Conservation (phyloP, 2,888 invertebrate species). For the Phytoseiulus persimilis region DNA sequence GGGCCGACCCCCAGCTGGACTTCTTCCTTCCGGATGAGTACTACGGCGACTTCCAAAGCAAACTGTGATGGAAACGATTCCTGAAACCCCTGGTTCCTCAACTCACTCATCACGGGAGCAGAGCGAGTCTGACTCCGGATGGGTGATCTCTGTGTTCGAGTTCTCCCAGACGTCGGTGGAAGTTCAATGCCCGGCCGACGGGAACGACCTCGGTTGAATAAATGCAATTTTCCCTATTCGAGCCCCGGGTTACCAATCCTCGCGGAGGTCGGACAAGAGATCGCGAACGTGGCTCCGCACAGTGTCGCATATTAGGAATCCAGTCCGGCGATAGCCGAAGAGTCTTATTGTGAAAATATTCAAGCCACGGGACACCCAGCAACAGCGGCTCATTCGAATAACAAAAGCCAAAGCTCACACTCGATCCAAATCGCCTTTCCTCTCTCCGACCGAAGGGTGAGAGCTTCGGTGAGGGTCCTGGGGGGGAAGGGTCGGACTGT, state of each 20-base stretch:
- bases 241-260: no score
- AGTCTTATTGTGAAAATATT: background rate
- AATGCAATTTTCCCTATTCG: no score
- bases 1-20: conserved; percentile 66
- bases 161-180: no score
- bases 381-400: background rate
- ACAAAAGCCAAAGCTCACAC: background rate
- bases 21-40: conserved; percentile 66
- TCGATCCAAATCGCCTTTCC: background rate
- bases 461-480: background rate
- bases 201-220: no score
- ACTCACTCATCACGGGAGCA: no score
- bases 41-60: background rate
- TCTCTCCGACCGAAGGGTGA: background rate
- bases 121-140: no score
- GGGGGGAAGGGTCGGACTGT: background rate
- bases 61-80: background rate
- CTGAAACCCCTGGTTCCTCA: background rate
- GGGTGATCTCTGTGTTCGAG: no score
- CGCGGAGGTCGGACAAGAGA: no score
- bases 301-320: no score
- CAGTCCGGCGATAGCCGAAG: background rate
- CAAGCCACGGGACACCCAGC: background rate
- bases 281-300: no score
- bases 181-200: no score